Percentiles rank a stretch among this genome's conserved stretches.
phyloP scores from a whole-genome alignment of 2,888 invertebrate genomes.

The Plusia festucae region DNA sequence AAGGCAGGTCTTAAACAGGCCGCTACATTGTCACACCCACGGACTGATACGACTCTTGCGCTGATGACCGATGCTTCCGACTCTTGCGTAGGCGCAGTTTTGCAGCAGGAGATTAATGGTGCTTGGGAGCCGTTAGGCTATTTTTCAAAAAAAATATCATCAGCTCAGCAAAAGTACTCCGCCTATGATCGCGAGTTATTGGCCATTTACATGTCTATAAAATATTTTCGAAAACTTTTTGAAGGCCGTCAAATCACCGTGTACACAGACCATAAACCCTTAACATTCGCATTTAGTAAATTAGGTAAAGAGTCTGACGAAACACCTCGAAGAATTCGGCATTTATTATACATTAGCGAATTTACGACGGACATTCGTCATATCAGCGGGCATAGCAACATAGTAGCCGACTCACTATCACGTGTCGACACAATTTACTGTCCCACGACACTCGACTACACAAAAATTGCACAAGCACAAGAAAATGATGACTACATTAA shows the following conservation, averaged over 20 bases:
- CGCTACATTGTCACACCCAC: too few species aligned
- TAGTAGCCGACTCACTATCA: constrained; percentile 8
- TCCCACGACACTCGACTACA: neutral
- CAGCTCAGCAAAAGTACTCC: neutral
- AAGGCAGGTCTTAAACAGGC: too few species aligned
- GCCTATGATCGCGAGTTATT: neutral
- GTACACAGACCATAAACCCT: neutral
- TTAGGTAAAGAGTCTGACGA: neutral
- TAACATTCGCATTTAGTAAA: constrained; percentile 3
- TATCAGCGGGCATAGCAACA: neutral
- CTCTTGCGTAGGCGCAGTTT: constrained; percentile 12
- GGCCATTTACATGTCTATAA: neutral
- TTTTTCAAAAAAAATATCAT: constrained; percentile 12
- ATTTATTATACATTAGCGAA: constrained; percentile 11
- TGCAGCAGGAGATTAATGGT: constrained; percentile 5
- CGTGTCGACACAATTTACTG: constrained; percentile 6
- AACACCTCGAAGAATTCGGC: constrained; percentile 2
- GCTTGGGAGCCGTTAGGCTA: constrained; percentile 16
- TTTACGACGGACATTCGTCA: constrained; percentile 12
- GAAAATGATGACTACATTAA: neutral
- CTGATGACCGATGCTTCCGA: constrained; percentile 29
- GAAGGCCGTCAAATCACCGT: too few species aligned
- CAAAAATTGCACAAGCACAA: neutral
- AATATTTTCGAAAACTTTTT: too few species aligned
- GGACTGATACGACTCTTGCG: too few species aligned